Evolutionary conservation across 2,888 invertebrate genomes (phyloP), one percentile per base, ranked within the genome.

Genomic region (Geotrupes spiniger): DNA sequence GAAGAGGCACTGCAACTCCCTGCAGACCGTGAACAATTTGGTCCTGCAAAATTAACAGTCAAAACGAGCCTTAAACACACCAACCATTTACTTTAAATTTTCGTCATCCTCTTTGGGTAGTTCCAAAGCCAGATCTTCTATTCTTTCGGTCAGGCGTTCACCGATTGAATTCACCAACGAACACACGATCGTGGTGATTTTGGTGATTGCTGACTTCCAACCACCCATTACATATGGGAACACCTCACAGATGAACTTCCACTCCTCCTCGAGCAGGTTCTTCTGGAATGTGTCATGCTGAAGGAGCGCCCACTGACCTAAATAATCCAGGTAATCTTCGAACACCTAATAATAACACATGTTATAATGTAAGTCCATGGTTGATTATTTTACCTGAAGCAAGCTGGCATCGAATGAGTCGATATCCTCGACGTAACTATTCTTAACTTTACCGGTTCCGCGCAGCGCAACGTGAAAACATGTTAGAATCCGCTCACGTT

Each of bases 251-350:
- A 89, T 86, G 74, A 94, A 95, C 56, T 80, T 79, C 92, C 93
- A 94, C 71, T 95, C 94, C 49, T 87, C 86, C 68, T 92, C 89
- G 51, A 95, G 77, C 12, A 85, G 78, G 60, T 85, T 82, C 68
- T 92, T 91, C 52, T 86, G 80, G 63, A 85, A 76, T 52, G 74
- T 76, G 44, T 77, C 76, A 49, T 82, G 78, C 65, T 84, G 81
- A 72, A 83, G 81, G 53, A 82, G 75, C 2, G 92, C 88, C 86
- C 92, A 89, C 63, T 85, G 85, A 53, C 85, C 83, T 51, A 95
- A 78, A 74, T 95, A 95, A 56, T 88, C 85, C 60, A 96, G 78
- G 73, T 95, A 95, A 57, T 92, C 81, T 81, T 86, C 72, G 21
- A 73, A 74, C 37, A 69, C 59, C 48, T 54, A n/a, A n/a, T 51